A percentile compares a stretch with the other conserved stretches of the same genome.
phyloP scores from a whole-genome alignment of 2,113 vertebrate genomes.

The Anguilla rostrata region DNA sequence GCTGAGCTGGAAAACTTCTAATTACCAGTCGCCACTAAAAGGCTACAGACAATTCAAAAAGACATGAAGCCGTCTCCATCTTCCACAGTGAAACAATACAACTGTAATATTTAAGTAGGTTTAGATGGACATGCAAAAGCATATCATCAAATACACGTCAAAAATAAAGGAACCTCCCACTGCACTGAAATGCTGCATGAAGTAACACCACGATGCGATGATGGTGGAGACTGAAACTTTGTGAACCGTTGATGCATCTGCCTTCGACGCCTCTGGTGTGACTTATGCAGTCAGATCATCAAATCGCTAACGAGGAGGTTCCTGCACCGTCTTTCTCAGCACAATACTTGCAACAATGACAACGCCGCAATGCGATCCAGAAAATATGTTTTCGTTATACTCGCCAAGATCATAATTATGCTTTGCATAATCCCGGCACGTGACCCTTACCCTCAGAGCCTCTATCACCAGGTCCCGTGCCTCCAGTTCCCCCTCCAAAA shows the following conservation, averaged over 20 bases:
- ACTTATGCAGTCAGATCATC: background rate
- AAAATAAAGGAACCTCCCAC: background rate
- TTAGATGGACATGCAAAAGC: background rate
- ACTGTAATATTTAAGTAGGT: background rate
- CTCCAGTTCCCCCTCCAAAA: constrained; percentile 95
- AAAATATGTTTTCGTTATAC: background rate
- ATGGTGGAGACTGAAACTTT: too few species aligned
- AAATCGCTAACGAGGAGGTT: background rate
- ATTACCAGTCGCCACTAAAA: background rate
- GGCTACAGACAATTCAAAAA: background rate
- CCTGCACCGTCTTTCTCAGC: background rate
- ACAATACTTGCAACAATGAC: background rate
- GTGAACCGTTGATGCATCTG: background rate
- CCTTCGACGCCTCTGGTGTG: background rate
- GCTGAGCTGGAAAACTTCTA: background rate
- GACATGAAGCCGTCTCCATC: background rate
- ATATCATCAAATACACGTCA: background rate
- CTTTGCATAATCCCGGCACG: too few species aligned
- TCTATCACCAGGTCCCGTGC: constrained; percentile 96
- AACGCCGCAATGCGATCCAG: background rate
- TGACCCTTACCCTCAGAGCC: constrained; percentile 83
- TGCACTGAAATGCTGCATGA: too few species aligned
- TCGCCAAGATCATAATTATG: too few species aligned
- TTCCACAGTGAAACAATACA: background rate
- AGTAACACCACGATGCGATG: too few species aligned